phyloP scores from a whole-genome alignment of 2,797 vertebrate genomes.

The Melanitta fusca region DNA sequence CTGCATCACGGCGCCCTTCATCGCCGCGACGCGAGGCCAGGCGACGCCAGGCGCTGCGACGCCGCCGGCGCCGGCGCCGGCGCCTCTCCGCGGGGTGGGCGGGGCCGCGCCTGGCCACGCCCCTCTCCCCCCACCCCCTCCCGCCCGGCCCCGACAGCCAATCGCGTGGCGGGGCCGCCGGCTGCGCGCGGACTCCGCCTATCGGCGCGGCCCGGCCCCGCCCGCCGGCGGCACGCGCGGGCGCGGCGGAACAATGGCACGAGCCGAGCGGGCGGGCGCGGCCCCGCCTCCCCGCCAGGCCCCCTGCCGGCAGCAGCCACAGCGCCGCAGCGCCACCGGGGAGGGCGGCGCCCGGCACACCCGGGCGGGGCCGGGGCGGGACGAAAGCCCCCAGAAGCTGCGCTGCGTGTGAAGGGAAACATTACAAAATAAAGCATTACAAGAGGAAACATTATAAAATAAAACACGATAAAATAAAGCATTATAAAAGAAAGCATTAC shows the following conservation, averaged over 20 bases:
- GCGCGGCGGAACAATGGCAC: conserved; percentile 22
- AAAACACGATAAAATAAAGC: too few relatives aligned
- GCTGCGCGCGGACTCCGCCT: background rate
- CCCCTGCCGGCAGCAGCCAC: background rate
- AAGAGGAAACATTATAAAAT: too few relatives aligned
- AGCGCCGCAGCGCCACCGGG: too few relatives aligned
- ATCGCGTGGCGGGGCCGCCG: background rate
- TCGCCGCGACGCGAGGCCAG: background rate
- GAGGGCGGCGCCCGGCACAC: too few relatives aligned
- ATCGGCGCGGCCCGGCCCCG: background rate
- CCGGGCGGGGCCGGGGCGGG: too few relatives aligned
- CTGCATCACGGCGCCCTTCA: conserved; percentile 72
- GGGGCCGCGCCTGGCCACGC: background rate
- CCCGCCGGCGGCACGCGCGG: background rate
- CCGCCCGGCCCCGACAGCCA: background rate
- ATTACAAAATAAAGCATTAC: too few relatives aligned
- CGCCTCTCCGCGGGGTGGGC: too few relatives aligned
- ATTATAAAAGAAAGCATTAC: too few relatives aligned
- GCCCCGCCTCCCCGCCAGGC: background rate
- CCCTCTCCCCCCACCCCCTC: too few relatives aligned
- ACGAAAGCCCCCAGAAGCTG: too few relatives aligned
- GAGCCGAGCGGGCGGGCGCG: background rate
- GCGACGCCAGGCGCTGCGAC: too few relatives aligned
- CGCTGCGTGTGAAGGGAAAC: too few relatives aligned
- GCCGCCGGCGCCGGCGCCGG: background rate